A percentile compares a stretch with the other conserved stretches of the same genome.
phyloP scores from a whole-genome alignment of 2,888 invertebrate species.

The Pseudoips prasinana region DNA sequence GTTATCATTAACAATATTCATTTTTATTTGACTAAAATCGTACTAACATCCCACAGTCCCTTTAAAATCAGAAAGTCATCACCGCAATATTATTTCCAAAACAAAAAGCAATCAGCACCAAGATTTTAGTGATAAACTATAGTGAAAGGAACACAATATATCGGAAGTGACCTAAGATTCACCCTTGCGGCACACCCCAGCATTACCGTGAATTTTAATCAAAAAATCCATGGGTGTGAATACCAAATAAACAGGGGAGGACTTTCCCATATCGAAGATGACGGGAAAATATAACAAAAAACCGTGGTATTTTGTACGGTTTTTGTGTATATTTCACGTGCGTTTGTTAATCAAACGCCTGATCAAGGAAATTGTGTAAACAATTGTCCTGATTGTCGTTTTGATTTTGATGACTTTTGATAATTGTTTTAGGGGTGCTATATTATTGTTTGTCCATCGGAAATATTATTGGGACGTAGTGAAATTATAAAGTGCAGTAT shows the following conservation, averaged over 20 bases:
- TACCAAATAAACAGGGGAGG: slow-evolving; percentile 71
- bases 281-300: slow-evolving; percentile 59
- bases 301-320: slow-evolving; percentile 36
- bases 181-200: slow-evolving; percentile 71
- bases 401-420: slow-evolving; percentile 54
- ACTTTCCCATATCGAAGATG: slow-evolving; percentile 76
- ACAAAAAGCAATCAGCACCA: slow-evolving; percentile 28
- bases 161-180: slow-evolving; percentile 59
- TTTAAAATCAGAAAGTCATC: slow-evolving; percentile 1
- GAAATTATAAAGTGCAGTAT: too few species aligned
- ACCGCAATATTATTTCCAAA: slow-evolving; percentile 7
- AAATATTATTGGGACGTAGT: too few species aligned
- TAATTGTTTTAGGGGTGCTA: slow-evolving; percentile 48
- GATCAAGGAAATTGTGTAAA: slow-evolving; percentile 65
- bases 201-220: slow-evolving; percentile 72
- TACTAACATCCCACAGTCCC: too few species aligned
- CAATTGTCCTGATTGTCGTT: slow-evolving; percentile 55
- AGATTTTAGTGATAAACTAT: slow-evolving; percentile 37
- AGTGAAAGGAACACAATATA: slow-evolving; percentile 42
- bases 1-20: too few species aligned
- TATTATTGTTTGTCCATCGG: slow-evolving; percentile 18
- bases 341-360: slow-evolving; percentile 63
- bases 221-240: slow-evolving; percentile 77
- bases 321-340: slow-evolving; percentile 56
- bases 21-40: too few species aligned